Evolutionary conservation across 2,113 vertebrate species (phyloP), one percentile per base, ranked within the genome.

Genomic region (Vireo altiloquus): DNA sequence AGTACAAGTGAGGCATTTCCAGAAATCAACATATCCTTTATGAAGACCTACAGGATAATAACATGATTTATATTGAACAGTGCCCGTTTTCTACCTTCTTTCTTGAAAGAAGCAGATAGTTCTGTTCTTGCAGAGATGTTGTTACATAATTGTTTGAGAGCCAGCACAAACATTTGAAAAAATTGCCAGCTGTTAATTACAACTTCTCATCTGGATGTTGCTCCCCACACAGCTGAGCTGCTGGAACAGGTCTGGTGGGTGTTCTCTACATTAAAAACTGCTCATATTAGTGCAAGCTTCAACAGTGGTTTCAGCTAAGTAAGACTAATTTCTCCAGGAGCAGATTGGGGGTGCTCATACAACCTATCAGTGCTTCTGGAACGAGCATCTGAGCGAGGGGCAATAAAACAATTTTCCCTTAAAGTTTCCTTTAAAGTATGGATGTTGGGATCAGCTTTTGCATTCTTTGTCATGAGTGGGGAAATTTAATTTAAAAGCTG

Each of bases 121-220:
- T 93, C 61, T 72, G 10, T 72, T 68, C 30, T 79, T 85, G 31
- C 49, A 85, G 56, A 56, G 33, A 39, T 7, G 3, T 54, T 81
- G 39, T 54, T 81, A 63, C 7, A 20, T 69, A 72, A 83, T 70
- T 10, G 4, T 69, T 63, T 61, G 64, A 87, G 39, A 82, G 19
- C 2, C 47, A 84, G 65, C 31, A 74, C 80, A 86, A 77, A 7
- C 18, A 35, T 81, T 91, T 81, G 77, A 75, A 87, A 95, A 91
- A 81, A 66, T 19, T 57, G n/a, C 37, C 65, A 89, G 46, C 65
- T 95, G 76, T 71, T 87, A 35, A 16, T 66, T 92, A 56, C 1
- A 13, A 42, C 35, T 70, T 91, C 56, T 94, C 30, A 71, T 91
- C 72, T 70, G 72, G 52, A 78, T 70, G 16, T 59, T 87, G 30